A percentile compares a stretch with the other conserved stretches of the same genome.
These are phyloP conservation scores for Bubalus kerabau DNA, from an alignment of 2,113 vertebrate species.

Conservation along the genomic window DNA sequence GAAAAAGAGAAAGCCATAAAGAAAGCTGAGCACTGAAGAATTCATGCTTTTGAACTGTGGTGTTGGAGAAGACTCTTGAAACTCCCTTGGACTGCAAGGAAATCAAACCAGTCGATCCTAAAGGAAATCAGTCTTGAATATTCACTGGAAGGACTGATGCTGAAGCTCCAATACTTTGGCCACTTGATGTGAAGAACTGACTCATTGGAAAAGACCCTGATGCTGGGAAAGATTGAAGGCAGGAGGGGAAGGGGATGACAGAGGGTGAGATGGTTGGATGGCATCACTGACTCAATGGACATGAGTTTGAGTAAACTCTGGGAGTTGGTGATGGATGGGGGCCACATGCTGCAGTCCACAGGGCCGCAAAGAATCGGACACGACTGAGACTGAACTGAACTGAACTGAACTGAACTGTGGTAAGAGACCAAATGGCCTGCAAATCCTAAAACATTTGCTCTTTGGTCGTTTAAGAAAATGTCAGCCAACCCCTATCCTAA, in stretches of 20 bases:
- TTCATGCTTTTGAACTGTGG: background rate
- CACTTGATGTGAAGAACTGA: background rate
- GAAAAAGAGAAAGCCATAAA: background rate
- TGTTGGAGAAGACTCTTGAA: background rate
- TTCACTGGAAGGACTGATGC: background rate
- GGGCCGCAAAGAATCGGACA: background rate
- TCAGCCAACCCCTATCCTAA: background rate
- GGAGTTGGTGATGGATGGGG: background rate
- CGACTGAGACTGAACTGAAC: background rate
- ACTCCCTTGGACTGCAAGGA: background rate
- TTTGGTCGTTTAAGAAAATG: background rate
- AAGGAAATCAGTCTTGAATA: background rate
- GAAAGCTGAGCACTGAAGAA: background rate
- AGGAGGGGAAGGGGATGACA: background rate
- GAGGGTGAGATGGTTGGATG: background rate
- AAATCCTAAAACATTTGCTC: background rate
- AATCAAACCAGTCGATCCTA: background rate
- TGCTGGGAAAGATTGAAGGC: background rate
- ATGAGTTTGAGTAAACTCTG: background rate
- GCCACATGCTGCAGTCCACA: background rate
- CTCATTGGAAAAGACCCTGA: background rate
- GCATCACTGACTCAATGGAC: background rate
- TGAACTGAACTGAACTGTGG: background rate
- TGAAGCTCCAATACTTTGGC: background rate
- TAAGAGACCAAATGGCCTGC: background rate